Conservation (phyloP, 2,888 invertebrate genomes). For the Lottia gigantea region DNA sequence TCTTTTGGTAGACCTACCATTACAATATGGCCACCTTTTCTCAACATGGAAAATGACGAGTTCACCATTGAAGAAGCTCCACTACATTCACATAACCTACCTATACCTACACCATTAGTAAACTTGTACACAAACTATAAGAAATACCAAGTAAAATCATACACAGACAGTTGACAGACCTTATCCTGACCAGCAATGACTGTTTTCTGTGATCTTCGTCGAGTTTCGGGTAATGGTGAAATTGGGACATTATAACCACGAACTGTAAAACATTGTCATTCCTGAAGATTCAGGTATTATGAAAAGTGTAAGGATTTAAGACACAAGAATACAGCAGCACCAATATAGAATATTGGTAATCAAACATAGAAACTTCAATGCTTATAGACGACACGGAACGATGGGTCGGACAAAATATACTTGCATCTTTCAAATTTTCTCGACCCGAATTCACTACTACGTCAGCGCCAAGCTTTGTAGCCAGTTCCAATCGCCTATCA, state of each 20-base stretch:
- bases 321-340: too few relatives aligned
- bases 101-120: conserved; percentile 57
- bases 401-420: not conserved
- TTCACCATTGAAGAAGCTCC: conserved; percentile 55
- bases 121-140: conserved; percentile 50
- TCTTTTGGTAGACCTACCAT: conserved; percentile 60
- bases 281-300: too few relatives aligned
- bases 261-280: too few relatives aligned
- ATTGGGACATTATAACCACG: too few relatives aligned
- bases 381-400: too few relatives aligned
- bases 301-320: too few relatives aligned
- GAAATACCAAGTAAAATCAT: conserved; percentile 9
- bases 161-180: too few relatives aligned
- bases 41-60: conserved; percentile 50
- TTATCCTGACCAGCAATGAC: too few relatives aligned
- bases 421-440: conserved; percentile 52
- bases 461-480: conserved; percentile 64
- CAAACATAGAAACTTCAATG: too few relatives aligned
- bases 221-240: too few relatives aligned
- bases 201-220: too few relatives aligned
- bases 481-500: conserved; percentile 59
- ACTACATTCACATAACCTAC: conserved; percentile 59
- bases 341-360: too few relatives aligned
- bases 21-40: conserved; percentile 59
- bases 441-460: conserved; percentile 48